Evolutionary conservation across 2,797 vertebrate species (phyloP), one percentile per base, ranked within the genome.

Genomic region (Spinibarbus caldwelli): DNA sequence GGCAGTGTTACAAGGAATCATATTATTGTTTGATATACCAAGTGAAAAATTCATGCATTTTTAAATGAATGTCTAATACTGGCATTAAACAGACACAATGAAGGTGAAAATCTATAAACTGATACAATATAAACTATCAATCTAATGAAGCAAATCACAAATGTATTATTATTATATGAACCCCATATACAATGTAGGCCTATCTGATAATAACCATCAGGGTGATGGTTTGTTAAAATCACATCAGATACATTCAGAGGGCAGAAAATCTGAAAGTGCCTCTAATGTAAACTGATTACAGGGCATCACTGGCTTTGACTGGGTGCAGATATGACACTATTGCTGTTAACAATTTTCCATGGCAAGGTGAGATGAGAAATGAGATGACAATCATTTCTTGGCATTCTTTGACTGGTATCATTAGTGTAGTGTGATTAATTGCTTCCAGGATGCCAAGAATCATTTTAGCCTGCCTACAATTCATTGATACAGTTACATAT

Each of bases 381-480:
- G 67, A 36, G 47, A 86, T 76, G 84, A 80, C 70, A 80, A 29
- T 64, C 3, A 86, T 81, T 7, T 62, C 64, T 76, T 80, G 64
- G 52, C 80, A 84, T 78, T 38, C 34, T 68, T 38, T 80, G 77
- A 41, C 52, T 66, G 47, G 26, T 29, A 31, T 86, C 68, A 88
- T 86, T 86, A 59, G 57, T 70, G 54, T 43, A 34, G 31, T 59
- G 45, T 81, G 78, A 88, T 88, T 84, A 86, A 84, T 68, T 59
- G 68, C 82, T 54, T 84, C 57, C 7, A 38, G 66, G 57, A 49
- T 31, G 66, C 62, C 83, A 68, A 85, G 2, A 85, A 45, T 62
- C 26, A 31, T 78, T 47, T 75, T 47, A 31, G 31, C 15, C 57
- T 36, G 31, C 10, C 14, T 8, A n/a, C 31, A 83, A 47, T 66